Base-by-base conservation (phyloP, 53 echinoderm and acorn worm species). In the Arbacia lixula region DNA sequence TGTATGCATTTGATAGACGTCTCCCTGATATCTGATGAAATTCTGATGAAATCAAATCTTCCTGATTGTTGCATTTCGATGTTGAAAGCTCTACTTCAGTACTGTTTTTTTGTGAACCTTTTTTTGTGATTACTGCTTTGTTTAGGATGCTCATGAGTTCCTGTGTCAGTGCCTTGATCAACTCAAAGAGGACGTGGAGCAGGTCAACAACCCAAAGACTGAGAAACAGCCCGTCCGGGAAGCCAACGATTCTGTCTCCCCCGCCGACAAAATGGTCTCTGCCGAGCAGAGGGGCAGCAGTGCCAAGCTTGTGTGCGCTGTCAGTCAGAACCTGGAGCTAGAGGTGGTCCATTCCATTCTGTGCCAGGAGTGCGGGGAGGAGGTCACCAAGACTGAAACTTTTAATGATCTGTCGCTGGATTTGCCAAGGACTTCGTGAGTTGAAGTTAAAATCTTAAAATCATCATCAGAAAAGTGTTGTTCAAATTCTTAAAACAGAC, bases 131-230 rank as follows among this genome's bases (percentile, higher is more conserved):
- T n/a, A n/a, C n/a, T n/a, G n/a, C n/a, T n/a, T n/a, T 66, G 65
- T 78, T 2, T 65, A 99, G 99, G 99, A 99, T 91, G 99, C 99
- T 12, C 99, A 99, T 73, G 99, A 99, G 72, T 99, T 99, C 38
- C 89, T 99, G 10, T 92, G 92, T 52, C 99, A 99, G 80, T 95
- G 94, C 54, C 77, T 99, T 28, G 99, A 99, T 55, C 99, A 99
- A 84, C 99, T 99, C 55, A 95, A 92, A 39, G 99, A 99, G 36
- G 99, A 99, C 72, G 88, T 90, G 2, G 87, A 91, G 42, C 87
- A 80, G 38, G 86, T 91, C 60, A 92, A 91, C 65, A 92, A 91
- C 50, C 84, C 63, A 31, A 71, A 55, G n/a, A 66, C n/a, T 5
- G 61, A 54, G 24, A 54, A 55, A 26, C 28, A 60, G 0, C 28